These are phyloP conservation scores for Microctonus hyperodae DNA, from an alignment of 2,888 invertebrate species.

Conservation along the genomic window DNA sequence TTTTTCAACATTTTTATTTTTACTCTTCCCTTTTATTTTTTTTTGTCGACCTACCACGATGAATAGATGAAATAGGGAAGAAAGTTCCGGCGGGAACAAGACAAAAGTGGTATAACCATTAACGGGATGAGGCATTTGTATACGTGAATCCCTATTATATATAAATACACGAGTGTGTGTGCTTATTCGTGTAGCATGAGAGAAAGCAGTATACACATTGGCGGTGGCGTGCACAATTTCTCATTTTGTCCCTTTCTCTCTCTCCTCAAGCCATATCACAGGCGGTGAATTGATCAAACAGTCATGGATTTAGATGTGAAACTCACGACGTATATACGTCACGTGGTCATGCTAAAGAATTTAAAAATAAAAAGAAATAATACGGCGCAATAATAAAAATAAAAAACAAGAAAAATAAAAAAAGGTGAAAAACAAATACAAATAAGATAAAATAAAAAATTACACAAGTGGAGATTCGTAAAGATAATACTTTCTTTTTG, in stretches of 20 bases:
- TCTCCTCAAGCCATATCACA: not conserved
- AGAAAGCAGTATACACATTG: not conserved
- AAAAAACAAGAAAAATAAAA: slow-evolving; percentile 7
- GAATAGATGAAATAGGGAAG: not conserved
- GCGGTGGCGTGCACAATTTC: not conserved
- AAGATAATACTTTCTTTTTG: not conserved
- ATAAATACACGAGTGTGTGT: not conserved
- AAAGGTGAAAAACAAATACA: slow-evolving; percentile 18
- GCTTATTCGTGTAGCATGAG: not conserved
- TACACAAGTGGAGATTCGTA: slow-evolving; percentile 10
- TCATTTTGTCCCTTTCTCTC: not conserved
- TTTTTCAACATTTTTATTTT: not conserved
- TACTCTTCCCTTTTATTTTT: not conserved
- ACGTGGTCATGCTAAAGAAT: not conserved
- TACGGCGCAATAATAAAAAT: not conserved
- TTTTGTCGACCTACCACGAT: not conserved
- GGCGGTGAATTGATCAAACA: slow-evolving; percentile 40
- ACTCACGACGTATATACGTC: slow-evolving; percentile 26
- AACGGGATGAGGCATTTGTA: not conserved
- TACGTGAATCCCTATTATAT: not conserved
- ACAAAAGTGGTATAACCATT: not conserved
- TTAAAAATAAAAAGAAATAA: not conserved
- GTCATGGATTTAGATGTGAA: slow-evolving; percentile 31
- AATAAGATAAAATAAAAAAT: slow-evolving; percentile 20
- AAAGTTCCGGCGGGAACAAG: slow-evolving; percentile 1